Evolutionary conservation across 37 sponge, comb jelly and placozoan species (phyloP), one percentile per base, ranked within the genome.

Genomic region (Diacarnus erythraeanus): DNA sequence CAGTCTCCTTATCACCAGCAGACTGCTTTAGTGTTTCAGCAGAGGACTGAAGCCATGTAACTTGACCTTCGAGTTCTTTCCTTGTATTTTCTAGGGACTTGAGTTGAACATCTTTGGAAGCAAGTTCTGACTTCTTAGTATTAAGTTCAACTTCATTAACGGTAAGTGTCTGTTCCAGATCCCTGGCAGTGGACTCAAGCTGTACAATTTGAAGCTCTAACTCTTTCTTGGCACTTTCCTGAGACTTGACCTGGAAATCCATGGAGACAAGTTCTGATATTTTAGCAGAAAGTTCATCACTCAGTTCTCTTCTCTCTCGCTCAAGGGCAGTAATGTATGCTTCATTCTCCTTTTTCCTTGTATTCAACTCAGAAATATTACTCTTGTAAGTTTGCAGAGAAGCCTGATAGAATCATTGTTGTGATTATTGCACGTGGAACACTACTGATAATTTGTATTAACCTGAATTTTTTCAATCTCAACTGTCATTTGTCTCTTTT

Each of bases 401-500:
- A 15, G 6, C 51, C 51, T 47, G 12, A 47, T 47, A 12, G 12
- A 15, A 6, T 15, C 6, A 15, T 47, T 12, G 12, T 12, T 12
- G 51, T 47, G 51, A 12, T 47, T 47, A 15, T 12, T 47, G 10
- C 12, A 47, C 12, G n/a, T n/a, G n/a, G n/a, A n/a, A 47, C 51
- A 47, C 6, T 47, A 15, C 51, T 47, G 51, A 15, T 47, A 47
- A 15, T 15, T 47, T 47, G 12, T 47, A 6, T 15, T 47, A 15
- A 47, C 51, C 51, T 47, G 51, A 47, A 72, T 47, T 6, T 59
- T 56, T 3, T 75, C 76, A 31, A 75, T 33, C 31, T 36, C 60
- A 37, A 59, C 21, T 3, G 25, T 38, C 37, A 75, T 4, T 0
- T 3, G 38, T 75, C 59, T 0, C 34, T 35, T 34, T 38, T 75